Conservation (phyloP, 2,888 invertebrate species). For the Cancer borealis region DNA sequence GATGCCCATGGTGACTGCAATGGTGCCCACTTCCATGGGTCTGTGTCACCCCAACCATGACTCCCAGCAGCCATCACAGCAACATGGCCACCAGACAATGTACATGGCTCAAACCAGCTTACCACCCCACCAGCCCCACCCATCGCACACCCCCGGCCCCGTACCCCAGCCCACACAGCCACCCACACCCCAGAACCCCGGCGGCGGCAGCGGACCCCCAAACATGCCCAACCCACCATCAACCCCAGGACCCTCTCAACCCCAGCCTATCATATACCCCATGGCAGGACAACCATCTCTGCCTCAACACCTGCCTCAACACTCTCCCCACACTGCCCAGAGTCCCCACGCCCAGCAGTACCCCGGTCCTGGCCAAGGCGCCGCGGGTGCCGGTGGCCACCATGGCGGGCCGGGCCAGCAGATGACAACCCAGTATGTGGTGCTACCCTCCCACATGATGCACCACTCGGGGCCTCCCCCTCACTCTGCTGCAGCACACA, state of each 20-base stretch:
- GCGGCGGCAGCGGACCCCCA: constrained; percentile 70
- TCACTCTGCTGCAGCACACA: constrained; percentile 73
- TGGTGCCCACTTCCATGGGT: constrained; percentile 78
- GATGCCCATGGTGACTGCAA: constrained; percentile 79
- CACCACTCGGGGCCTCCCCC: constrained; percentile 72
- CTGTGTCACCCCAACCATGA: constrained; percentile 67
- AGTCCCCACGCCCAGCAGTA: constrained; percentile 72
- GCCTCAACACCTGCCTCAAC: constrained; percentile 73
- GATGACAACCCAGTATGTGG: constrained; percentile 69
- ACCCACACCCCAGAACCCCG: constrained; percentile 74
- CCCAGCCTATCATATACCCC: constrained; percentile 68
- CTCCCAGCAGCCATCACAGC: constrained; percentile 69
- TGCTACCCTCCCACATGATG: constrained; percentile 70
- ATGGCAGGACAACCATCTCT: constrained; percentile 73
- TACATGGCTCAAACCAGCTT: constrained; percentile 68
- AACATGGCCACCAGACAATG: constrained; percentile 71
- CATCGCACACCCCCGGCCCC: constrained; percentile 70
- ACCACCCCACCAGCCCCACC: constrained; percentile 75
- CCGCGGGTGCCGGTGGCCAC: constrained; percentile 59
- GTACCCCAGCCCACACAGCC: constrained; percentile 73
- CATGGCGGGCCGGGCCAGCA: constrained; percentile 69
- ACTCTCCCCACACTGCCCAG: constrained; percentile 74
- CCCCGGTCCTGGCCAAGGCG: constrained; percentile 53
- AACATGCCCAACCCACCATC: constrained; percentile 74
- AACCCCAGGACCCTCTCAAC: constrained; percentile 71